Base-by-base conservation (phyloP, 2,888 invertebrate genomes). In the Megaustenia siamemsis region DNA sequence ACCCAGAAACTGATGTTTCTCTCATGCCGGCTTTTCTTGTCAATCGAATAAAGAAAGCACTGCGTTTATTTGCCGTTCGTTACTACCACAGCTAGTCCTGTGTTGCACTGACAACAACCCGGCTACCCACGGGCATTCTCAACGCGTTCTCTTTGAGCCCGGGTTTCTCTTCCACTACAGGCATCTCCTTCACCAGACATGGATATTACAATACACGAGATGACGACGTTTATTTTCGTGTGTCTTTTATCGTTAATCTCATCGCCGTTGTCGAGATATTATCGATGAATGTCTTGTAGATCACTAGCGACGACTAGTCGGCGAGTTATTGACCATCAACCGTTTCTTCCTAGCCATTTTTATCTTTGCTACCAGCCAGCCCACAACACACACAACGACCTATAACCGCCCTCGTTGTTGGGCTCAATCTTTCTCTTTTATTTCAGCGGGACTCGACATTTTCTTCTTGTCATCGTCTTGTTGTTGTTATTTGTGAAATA, bases 21-120 rank as follows among this genome's bases (percentile, higher is more conserved):
- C n/a, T 69, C 69, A 40, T 69, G 69, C 82, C 86, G 84, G 86
- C 82, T 84, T 87, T 86, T 86, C 81, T 85, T 83, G 86, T 87
- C 88, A 88, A 87, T 88, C 88, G 86, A 86, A 87, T 87, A 86
- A 87, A 87, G 83, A 86, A 87, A 87, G 83, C 84, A 86, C 75
- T 86, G 86, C 68, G 80, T 87, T 85, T 85, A 82, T 85, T 86
- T 49, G 77, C 82, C 84, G 87, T 88, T n/a, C n/a, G n/a, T n/a
- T n/a, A n/a, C n/a, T 88, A 86, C 86, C 88, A 87, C 86, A 87
- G 87, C 87, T 83, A n/a, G n/a, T n/a, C n/a, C n/a, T n/a, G n/a
- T n/a, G n/a, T n/a, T n/a, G n/a, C n/a, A n/a, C n/a, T 77, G 56
- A 60, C 63, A 45, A 73, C 71, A 45, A 45, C 45, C 43, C 24